Percentiles rank a stretch among this genome's conserved stretches.
These are phyloP conservation scores for Trichonephila clavipes DNA, from an alignment of 1,140 invertebrate genomes.

Conservation along the genomic window DNA sequence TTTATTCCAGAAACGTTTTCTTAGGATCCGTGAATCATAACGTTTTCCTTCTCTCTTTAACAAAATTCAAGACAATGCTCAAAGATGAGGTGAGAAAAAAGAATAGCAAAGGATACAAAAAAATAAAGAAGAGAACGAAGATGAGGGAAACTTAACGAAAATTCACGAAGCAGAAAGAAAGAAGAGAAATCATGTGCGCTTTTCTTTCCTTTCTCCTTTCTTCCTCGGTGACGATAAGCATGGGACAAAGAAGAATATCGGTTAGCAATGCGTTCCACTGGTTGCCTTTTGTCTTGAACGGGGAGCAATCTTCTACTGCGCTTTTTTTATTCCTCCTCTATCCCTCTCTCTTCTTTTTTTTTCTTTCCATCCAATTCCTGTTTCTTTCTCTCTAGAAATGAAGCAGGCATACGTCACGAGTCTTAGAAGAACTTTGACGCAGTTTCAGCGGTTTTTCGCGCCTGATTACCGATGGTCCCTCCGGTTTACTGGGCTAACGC, in stretches of 20 bases:
- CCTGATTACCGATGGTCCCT: constrained; percentile 20
- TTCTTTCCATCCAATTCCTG: background rate
- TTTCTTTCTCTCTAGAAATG: constrained; percentile 32
- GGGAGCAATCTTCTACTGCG: constrained; percentile 15
- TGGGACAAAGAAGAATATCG: constrained; percentile 4
- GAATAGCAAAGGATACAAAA: background rate
- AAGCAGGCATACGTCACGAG: constrained; percentile 48
- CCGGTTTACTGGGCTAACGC: constrained; percentile 42
- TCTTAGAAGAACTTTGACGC: constrained; percentile 56
- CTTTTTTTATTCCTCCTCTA: background rate
- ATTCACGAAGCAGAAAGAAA: constrained; percentile 22
- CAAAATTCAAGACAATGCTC: background rate
- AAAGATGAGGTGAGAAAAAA: background rate
- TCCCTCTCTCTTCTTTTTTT: background rate
- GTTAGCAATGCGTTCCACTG: constrained; percentile 57
- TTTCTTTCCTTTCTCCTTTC: constrained; percentile 6
- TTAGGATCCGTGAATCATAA: background rate
- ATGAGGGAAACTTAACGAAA: constrained; percentile 38
- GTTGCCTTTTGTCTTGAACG: constrained; percentile 51
- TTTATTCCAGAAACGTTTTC: background rate
- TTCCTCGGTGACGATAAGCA: constrained; percentile 43
- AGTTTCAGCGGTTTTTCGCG: constrained; percentile 64
- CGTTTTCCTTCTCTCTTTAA: background rate
- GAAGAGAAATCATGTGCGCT: constrained; percentile 11
- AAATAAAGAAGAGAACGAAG: background rate